A percentile compares a stretch with the other conserved stretches of the same genome.
These are phyloP conservation scores for Pogonognathellus flavescens DNA, from an alignment of 1,140 invertebrate species.

Conservation along the genomic window DNA sequence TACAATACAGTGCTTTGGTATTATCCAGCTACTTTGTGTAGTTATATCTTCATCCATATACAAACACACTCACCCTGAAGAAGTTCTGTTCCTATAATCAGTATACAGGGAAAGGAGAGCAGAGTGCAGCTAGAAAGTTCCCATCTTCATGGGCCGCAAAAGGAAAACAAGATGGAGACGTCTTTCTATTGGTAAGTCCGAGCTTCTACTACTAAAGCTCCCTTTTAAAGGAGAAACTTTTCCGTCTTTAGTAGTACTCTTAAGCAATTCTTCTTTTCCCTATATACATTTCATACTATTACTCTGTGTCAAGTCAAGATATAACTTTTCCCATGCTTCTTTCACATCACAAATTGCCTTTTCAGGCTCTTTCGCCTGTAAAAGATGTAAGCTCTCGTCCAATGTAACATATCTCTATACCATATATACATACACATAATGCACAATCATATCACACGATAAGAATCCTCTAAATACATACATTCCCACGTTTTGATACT, in stretches of 20 bases:
- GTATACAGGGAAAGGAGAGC: conserved; percentile 22
- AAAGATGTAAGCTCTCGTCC: neutral
- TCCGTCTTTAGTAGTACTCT: neutral
- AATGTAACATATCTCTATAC: neutral
- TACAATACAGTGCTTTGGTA: neutral
- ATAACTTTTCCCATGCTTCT: conserved; percentile 16
- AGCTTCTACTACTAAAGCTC: neutral
- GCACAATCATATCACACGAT: neutral
- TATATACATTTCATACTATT: neutral
- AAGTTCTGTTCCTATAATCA: neutral
- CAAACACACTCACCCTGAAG: neutral
- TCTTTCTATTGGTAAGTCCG: conserved; percentile 65
- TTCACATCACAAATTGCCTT: conserved; percentile 50
- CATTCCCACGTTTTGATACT: too few species aligned
- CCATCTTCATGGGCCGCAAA: conserved; percentile 66
- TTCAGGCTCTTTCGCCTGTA: conserved; percentile 29
- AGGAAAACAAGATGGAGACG: conserved; percentile 67
- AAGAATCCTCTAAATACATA: too few species aligned
- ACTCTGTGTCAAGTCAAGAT: conserved; percentile 41
- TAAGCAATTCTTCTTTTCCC: neutral
- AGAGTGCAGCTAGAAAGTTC: conserved; percentile 47
- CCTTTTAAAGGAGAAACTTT: conserved; percentile 17
- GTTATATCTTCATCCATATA: neutral
- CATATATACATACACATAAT: neutral
- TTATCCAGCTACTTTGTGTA: neutral